Conservation (phyloP, 2,113 vertebrate genomes). For the Sinosuthora webbiana region DNA sequence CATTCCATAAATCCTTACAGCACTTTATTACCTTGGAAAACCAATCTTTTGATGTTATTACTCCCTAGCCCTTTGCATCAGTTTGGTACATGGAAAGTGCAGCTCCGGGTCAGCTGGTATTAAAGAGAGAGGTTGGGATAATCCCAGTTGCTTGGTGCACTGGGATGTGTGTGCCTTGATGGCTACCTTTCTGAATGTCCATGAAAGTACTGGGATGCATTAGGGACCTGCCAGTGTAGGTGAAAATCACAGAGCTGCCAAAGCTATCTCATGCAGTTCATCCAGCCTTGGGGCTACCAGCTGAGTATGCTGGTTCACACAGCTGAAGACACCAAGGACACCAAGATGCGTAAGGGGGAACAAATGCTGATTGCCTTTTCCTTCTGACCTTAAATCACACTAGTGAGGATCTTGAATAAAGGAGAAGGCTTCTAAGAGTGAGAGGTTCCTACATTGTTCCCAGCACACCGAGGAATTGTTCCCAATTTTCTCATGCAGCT, state of each 20-base stretch:
- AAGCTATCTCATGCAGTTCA: neutral
- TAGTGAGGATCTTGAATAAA: neutral
- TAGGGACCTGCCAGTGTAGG: neutral
- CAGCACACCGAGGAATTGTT: fast-evolving
- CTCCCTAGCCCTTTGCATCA: neutral
- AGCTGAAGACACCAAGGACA: neutral
- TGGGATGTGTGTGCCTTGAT: neutral
- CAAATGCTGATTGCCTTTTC: neutral
- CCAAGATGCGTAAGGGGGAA: neutral
- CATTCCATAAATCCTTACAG: neutral
- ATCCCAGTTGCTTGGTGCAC: neutral
- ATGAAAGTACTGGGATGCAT: neutral
- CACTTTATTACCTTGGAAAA: neutral
- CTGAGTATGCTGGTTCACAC: neutral
- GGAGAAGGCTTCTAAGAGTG: neutral
- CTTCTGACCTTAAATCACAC: neutral
- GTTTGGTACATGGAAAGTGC: neutral
- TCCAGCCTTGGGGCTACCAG: neutral
- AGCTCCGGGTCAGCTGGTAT: neutral
- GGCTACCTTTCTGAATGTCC: neutral
- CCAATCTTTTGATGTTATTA: neutral
- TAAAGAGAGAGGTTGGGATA: neutral
- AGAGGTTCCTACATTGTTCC: neutral
- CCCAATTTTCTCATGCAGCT: fast-evolving
- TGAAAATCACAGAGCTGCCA: neutral